These are phyloP conservation scores for Noctua pronuba DNA, from an alignment of 2,888 invertebrate species.

Conservation along the genomic window DNA sequence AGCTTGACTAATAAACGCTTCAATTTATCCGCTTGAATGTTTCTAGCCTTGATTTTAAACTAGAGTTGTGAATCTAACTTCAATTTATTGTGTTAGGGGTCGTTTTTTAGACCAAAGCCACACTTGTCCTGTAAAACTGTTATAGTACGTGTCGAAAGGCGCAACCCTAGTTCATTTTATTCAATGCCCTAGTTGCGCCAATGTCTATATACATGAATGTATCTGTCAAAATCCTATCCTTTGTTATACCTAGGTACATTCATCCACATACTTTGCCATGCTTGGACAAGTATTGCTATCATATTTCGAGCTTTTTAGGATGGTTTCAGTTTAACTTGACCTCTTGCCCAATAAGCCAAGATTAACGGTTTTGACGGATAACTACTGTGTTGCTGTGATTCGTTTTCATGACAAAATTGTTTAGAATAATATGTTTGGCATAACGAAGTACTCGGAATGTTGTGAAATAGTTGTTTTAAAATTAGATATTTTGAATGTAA, in stretches of 20 bases:
- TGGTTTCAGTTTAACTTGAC: slow-evolving; percentile 39
- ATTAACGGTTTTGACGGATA: slow-evolving; percentile 47
- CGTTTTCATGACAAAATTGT: slow-evolving; percentile 64
- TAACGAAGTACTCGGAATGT: slow-evolving; percentile 68
- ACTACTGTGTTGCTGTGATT: slow-evolving; percentile 60
- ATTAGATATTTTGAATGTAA: slow-evolving; percentile 64
- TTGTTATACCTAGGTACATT: slow-evolving; percentile 23
- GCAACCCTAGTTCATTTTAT: slow-evolving; percentile 35
- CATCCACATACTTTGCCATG: slow-evolving; percentile 25
- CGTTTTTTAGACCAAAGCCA: slow-evolving; percentile 47
- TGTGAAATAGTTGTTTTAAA: slow-evolving; percentile 71
- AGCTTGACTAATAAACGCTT: slow-evolving; percentile 24
- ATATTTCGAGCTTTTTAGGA: slow-evolving; percentile 24
- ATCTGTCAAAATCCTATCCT: slow-evolving; percentile 55
- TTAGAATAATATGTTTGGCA: slow-evolving; percentile 54
- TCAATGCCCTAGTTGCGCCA: slow-evolving; percentile 61
- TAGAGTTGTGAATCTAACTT: slow-evolving; percentile 39
- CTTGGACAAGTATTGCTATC: slow-evolving; percentile 41
- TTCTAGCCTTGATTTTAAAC: slow-evolving; percentile 21
- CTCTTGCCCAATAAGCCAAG: slow-evolving; percentile 27
- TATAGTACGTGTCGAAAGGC: slow-evolving; percentile 12
- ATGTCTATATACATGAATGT: slow-evolving; percentile 38
- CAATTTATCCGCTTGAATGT: slow-evolving; percentile 10
- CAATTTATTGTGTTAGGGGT: slow-evolving; percentile 51
- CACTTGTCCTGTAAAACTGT: slow-evolving; percentile 11